Percentiles rank a stretch among this genome's conserved stretches.
Evolutionary conservation across 1,140 invertebrate genomes (phyloP).

Genomic region (Eupristina koningsbergeri): DNA sequence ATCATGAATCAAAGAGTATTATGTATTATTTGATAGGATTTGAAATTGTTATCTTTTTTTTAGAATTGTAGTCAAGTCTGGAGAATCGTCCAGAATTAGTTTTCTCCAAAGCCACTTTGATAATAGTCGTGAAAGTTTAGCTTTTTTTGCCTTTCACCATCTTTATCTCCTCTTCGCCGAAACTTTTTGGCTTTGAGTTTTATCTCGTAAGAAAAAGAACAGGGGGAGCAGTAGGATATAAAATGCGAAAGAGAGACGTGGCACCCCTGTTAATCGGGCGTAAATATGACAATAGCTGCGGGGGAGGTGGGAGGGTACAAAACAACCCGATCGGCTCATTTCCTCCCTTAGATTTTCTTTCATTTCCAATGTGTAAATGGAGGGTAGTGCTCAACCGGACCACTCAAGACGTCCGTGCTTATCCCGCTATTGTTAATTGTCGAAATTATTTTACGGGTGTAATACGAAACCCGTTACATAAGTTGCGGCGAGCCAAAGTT

Average conservation of each 20-base stretch:
- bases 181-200: background rate
- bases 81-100: background rate
- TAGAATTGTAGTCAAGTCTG: background rate
- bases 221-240: background rate
- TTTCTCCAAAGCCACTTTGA: background rate
- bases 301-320: background rate
- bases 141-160: background rate
- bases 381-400: background rate
- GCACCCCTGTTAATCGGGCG: conserved; percentile 21
- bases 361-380: background rate
- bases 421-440: background rate
- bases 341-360: background rate
- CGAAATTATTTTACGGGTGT: background rate
- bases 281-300: background rate
- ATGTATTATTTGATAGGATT: background rate
- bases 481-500: background rate
- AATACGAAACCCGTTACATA: background rate
- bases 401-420: background rate
- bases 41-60: background rate
- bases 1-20: background rate
- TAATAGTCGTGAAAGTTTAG: background rate
- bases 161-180: background rate
- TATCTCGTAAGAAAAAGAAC: background rate
- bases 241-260: background rate
- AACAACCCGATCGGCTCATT: background rate